Evolutionary conservation across 2,113 vertebrate species (phyloP).

Genomic region (Martes martes): DNA sequence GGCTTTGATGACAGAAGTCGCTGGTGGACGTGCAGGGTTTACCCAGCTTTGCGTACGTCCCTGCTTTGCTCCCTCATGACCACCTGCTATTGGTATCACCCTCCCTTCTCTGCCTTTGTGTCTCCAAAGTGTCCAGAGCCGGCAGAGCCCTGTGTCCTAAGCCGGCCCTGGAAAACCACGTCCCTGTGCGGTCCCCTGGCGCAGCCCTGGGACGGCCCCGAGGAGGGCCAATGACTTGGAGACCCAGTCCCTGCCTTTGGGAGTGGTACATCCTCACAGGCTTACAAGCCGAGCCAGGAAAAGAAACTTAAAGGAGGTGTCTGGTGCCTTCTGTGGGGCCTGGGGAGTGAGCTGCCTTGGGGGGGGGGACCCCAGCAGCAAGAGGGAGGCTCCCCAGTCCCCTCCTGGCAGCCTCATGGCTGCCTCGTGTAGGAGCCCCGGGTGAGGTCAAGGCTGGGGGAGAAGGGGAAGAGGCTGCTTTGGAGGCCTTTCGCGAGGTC

Average conservation of each 20-base stretch:
- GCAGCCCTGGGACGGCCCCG: fast-evolving
- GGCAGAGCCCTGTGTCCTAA: not conserved
- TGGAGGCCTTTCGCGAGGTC: not conserved
- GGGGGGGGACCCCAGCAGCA: too few species aligned
- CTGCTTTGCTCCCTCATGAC: not conserved
- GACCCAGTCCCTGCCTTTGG: not conserved
- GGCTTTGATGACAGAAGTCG: fast-evolving
- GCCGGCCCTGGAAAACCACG: not conserved
- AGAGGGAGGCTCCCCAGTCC: too few species aligned
- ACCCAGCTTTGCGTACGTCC: fast-evolving
- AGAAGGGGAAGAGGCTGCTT: too few species aligned
- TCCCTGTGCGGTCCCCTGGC: fast-evolving
- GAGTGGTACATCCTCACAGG: not conserved
- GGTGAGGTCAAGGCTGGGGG: not conserved
- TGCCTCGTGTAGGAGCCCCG: fast-evolving
- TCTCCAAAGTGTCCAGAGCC: not conserved
- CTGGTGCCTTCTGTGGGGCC: fast-evolving
- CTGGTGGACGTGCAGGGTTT: not conserved
- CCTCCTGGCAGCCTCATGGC: not conserved
- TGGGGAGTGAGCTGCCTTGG: not conserved
- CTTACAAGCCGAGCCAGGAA: not conserved
- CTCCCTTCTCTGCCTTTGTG: not conserved
- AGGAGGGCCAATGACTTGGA: not conserved
- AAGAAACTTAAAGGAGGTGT: too few species aligned
- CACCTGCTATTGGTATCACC: not conserved